Conservation (phyloP, 2,113 vertebrate species). For the Oreochromis aureus region DNA sequence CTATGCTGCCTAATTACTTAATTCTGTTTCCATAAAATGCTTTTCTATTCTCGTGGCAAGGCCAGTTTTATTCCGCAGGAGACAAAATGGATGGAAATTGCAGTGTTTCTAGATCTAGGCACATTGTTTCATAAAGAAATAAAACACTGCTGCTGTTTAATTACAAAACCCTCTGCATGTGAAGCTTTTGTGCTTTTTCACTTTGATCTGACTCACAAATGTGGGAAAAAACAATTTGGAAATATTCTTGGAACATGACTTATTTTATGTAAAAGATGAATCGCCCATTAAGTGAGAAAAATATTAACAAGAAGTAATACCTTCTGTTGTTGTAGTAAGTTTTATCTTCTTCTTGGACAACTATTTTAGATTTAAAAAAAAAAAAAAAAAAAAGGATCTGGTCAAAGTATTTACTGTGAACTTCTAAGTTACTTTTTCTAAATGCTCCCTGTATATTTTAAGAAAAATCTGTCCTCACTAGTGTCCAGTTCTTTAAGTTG, state of each 20-base stretch:
- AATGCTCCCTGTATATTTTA: accelerated
- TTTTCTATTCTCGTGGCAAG: background rate
- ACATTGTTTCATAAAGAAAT: background rate
- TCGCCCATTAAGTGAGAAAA: background rate
- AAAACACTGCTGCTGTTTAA: background rate
- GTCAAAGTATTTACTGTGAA: background rate
- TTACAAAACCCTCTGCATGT: background rate
- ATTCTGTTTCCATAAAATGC: background rate
- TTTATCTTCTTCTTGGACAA: background rate
- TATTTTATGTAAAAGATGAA: background rate
- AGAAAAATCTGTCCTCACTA: background rate
- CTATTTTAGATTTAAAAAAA: background rate
- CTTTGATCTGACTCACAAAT: background rate
- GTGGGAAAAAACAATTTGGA: background rate
- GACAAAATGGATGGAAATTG: background rate
- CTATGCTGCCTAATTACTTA: background rate
- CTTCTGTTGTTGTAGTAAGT: background rate
- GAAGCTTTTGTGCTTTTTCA: background rate
- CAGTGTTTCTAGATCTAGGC: background rate
- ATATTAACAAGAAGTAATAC: background rate
- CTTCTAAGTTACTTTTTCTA: background rate
- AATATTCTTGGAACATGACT: background rate
- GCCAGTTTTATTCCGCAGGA: background rate
- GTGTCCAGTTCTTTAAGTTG: background rate
- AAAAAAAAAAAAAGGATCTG: background rate